Percentiles rank a stretch among this genome's conserved stretches.
Conservation (phyloP, 2,888 invertebrate genomes). For the Malachius bipustulatus region DNA sequence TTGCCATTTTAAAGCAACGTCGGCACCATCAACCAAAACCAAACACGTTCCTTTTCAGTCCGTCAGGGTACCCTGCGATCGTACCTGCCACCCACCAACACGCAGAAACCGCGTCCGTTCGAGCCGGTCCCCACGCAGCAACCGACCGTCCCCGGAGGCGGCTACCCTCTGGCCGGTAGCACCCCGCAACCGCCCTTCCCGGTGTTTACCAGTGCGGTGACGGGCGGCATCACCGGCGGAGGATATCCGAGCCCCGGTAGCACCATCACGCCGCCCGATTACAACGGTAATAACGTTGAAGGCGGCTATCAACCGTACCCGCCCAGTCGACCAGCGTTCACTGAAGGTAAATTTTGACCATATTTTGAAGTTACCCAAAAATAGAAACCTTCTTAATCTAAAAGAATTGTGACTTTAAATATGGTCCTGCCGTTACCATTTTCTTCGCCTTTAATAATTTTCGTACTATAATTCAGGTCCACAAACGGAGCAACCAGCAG, state of each 20-base stretch:
- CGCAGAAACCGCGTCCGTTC: conserved; percentile 60
- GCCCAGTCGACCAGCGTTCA: no score
- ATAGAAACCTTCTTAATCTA: no score
- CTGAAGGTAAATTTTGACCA: no score
- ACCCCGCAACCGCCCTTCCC: conserved; percentile 33
- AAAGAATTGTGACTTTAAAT: no score
- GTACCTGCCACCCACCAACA: conserved; percentile 48
- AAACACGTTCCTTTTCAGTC: conserved; percentile 46
- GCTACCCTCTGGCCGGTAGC: conserved; percentile 29
- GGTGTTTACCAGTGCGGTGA: conserved; percentile 26
- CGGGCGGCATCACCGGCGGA: conserved; percentile 26
- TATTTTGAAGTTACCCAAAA: conserved; percentile 15
- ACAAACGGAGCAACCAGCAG: no score
- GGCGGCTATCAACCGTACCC: no score
- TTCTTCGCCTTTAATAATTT: no score
- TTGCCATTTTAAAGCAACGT: no score
- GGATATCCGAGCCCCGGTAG: conserved; percentile 19
- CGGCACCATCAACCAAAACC: no score
- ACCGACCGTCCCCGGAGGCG: conserved; percentile 20
- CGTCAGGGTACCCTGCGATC: conserved; percentile 46
- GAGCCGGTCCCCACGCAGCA: conserved; percentile 36
- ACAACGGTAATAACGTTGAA: no score
- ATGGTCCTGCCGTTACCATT: no score
- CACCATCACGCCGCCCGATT: conserved; percentile 18
- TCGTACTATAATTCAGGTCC: no score